These are phyloP conservation scores for Gnathonemus longibarbis DNA, from an alignment of 2,113 vertebrate species.

Conservation along the genomic window DNA sequence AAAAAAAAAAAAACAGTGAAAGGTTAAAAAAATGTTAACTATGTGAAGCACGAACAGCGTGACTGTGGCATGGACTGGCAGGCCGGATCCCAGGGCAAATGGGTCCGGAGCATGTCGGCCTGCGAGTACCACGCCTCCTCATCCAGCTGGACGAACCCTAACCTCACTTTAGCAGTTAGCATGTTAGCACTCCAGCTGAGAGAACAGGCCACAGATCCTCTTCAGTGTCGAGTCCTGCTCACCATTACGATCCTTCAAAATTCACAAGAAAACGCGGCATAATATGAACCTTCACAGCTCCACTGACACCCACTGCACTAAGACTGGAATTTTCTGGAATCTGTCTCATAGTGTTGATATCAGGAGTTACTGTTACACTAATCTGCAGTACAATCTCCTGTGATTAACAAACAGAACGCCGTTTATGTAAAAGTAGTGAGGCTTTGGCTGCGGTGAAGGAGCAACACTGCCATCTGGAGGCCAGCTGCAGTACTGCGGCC, in stretches of 20 bases:
- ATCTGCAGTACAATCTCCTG: background rate
- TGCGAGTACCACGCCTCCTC: background rate
- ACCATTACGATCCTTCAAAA: background rate
- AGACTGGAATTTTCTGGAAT: background rate
- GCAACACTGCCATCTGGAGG: constrained; percentile 54
- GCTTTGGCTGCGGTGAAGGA: constrained; percentile 14
- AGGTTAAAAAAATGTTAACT: background rate
- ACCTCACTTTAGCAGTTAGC: background rate
- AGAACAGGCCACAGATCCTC: background rate
- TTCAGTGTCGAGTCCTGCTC: background rate
- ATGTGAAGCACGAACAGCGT: background rate
- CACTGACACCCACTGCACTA: background rate
- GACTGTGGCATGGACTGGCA: background rate
- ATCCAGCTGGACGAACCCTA: background rate
- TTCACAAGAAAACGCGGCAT: background rate
- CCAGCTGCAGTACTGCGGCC: background rate
- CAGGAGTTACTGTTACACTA: background rate
- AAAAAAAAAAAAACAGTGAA: background rate
- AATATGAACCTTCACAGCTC: background rate
- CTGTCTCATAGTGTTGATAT: background rate
- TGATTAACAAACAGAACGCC: background rate
- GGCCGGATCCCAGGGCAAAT: background rate
- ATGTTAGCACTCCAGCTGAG: background rate
- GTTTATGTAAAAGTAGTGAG: background rate
- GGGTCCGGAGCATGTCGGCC: background rate